A percentile compares a stretch with the other conserved stretches of the same genome.
These are phyloP conservation scores for Sitta europaea DNA, from an alignment of 2,113 vertebrate species.

Conservation along the genomic window DNA sequence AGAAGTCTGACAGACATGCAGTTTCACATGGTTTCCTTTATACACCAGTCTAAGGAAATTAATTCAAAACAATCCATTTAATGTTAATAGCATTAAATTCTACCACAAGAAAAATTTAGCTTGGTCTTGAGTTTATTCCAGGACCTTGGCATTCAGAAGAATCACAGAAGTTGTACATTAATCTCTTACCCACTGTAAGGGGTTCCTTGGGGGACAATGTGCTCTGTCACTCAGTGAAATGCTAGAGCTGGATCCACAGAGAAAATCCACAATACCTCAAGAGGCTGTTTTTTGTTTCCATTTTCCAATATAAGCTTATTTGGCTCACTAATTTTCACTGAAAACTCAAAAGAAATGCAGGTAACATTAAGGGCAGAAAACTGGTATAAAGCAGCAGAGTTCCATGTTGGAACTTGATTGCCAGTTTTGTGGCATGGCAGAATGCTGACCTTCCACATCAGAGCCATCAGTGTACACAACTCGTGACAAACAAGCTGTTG, in stretches of 20 bases:
- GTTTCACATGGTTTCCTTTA: neutral
- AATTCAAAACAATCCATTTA: neutral
- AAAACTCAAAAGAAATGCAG: neutral
- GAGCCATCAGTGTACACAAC: fast-evolving
- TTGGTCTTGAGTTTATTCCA: neutral
- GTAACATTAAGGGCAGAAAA: neutral
- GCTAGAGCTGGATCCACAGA: neutral
- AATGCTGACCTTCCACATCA: neutral
- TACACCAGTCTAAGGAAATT: neutral
- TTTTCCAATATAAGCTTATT: neutral
- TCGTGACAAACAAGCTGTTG: neutral
- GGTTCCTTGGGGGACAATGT: neutral
- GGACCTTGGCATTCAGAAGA: neutral
- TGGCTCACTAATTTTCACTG: neutral
- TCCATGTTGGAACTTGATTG: neutral
- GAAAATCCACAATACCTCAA: neutral
- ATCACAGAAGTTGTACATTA: neutral
- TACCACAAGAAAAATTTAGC: neutral
- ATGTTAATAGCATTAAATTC: neutral
- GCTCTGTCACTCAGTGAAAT: neutral
- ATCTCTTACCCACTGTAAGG: neutral
- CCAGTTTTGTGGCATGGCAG: neutral
- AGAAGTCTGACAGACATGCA: neutral
- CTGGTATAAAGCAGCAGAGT: neutral
- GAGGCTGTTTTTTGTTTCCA: fast-evolving